Evolutionary conservation across 2,113 vertebrate species (phyloP).

Genomic region (Recurvirostra avosetta): DNA sequence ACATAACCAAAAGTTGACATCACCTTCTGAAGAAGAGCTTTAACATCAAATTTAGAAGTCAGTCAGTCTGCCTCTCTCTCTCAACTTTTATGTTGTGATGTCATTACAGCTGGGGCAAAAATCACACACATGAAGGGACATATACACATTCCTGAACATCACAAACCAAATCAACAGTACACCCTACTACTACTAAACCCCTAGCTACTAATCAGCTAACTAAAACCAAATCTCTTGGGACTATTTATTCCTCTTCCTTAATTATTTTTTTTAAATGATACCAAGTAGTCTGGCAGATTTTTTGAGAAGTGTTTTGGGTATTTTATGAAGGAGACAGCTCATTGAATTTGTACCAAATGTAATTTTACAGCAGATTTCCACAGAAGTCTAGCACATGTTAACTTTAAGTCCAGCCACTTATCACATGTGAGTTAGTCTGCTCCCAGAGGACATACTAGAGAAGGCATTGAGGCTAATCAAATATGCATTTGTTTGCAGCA

Average conservation of each 20-base stretch:
- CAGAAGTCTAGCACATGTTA: not conserved
- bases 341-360: not conserved
- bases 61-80: not conserved
- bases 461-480: not conserved
- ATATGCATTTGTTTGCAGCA: not conserved
- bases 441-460: not conserved
- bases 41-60: not conserved
- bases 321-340: not conserved
- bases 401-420: not conserved
- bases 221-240: not conserved
- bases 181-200: not conserved
- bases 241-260: not conserved
- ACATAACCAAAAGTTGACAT: not conserved
- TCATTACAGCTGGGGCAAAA: not conserved
- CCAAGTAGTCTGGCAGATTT: not conserved
- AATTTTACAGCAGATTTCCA: not conserved
- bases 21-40: not conserved
- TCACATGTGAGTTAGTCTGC: not conserved
- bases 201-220: not conserved
- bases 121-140: not conserved
- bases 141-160: not conserved
- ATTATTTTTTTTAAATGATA: not conserved
- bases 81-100: not conserved
- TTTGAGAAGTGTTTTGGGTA: not conserved
- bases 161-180: not conserved